Evolutionary conservation across 2,888 invertebrate species (phyloP).

Genomic region (Pristionchus exspectatus): DNA sequence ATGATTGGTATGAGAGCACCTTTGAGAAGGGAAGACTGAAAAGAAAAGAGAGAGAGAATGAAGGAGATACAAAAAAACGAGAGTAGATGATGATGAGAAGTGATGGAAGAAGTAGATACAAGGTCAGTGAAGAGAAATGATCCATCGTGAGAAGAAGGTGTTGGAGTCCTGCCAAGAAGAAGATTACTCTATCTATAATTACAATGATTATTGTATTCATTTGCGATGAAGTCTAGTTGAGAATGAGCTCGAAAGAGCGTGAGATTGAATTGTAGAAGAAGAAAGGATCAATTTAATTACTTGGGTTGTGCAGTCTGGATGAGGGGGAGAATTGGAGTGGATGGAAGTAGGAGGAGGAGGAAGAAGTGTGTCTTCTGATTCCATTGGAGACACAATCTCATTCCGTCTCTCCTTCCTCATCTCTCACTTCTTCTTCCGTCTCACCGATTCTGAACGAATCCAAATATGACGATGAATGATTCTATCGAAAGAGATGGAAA

Average conservation of each 20-base stretch:
- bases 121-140: neutral
- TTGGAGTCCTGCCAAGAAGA: neutral
- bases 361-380: neutral
- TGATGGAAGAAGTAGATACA: neutral
- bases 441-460: conserved; percentile 17
- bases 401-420: conserved; percentile 15
- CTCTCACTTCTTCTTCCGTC: conserved; percentile 23
- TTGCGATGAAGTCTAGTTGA: neutral
- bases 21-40: neutral
- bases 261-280: conserved; percentile 1
- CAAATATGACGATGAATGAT: neutral
- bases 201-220: neutral
- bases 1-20: neutral
- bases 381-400: neutral
- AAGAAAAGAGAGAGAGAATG: neutral
- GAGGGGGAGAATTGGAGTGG: neutral
- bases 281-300: conserved; percentile 32
- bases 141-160: neutral
- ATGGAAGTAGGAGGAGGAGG: neutral
- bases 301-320: neutral
- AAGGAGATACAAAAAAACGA: conserved; percentile 53
- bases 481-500: neutral
- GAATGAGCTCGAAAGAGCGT: conserved; percentile 10
- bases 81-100: conserved; percentile 48
- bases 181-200: neutral